These are phyloP conservation scores for Dendronephthya gigantea DNA, from an alignment of 64 coral and sea anemone species.

Conservation along the genomic window DNA sequence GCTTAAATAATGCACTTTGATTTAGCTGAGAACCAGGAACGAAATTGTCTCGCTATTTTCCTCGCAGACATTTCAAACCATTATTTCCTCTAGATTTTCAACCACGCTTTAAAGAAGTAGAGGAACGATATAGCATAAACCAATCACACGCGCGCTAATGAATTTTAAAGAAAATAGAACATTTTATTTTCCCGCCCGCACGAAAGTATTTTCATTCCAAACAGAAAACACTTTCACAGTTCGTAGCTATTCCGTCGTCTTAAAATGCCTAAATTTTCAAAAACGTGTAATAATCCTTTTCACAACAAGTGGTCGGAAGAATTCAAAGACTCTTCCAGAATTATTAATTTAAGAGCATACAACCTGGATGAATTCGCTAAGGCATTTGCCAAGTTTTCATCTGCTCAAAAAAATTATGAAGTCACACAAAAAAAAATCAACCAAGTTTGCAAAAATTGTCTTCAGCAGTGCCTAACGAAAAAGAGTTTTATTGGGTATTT, in stretches of 20 bases:
- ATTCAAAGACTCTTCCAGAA: neutral
- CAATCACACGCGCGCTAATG: too few species aligned
- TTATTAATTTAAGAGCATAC: neutral
- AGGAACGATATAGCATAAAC: conserved; percentile 1
- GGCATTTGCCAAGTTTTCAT: conserved; percentile 13
- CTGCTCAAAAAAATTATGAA: conserved; percentile 25
- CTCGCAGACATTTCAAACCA: conserved; percentile 19
- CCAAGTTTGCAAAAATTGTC: conserved; percentile 22
- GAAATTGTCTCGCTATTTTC: neutral
- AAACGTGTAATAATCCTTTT: conserved; percentile 15
- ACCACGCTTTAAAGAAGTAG: conserved; percentile 8
- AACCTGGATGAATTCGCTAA: neutral
- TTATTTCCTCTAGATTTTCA: neutral
- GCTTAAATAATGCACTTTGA: conserved; percentile 15
- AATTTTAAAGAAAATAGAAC: too few species aligned
- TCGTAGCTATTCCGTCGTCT: neutral
- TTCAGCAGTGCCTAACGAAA: conserved; percentile 20
- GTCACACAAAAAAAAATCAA: conserved; percentile 8
- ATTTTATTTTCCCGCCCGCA: conserved; percentile 21
- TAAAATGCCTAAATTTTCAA: conserved; percentile 26
- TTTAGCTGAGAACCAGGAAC: neutral
- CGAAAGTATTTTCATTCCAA: conserved; percentile 26
- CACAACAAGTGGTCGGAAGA: conserved; percentile 13
- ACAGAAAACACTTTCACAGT: conserved; percentile 21
- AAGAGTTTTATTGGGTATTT: conserved; percentile 23